phyloP scores from a whole-genome alignment of 2,113 vertebrate species.

The Trematocara stigmaticum region DNA sequence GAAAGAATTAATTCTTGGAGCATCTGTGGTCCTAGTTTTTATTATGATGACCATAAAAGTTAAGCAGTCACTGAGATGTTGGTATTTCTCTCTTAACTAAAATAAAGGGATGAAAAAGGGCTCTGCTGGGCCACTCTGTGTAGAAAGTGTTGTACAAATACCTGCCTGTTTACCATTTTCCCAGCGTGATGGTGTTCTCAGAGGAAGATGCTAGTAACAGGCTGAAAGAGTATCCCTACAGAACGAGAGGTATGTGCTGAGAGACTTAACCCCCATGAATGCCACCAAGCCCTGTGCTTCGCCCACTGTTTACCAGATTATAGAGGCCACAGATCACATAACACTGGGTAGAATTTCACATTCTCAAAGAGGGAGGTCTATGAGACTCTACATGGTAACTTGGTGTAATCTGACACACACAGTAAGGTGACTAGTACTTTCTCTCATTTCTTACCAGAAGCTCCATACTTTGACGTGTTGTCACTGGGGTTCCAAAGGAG shows the following conservation, averaged over 20 bases:
- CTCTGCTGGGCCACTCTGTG: background rate
- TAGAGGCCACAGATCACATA: slow-evolving; percentile 34
- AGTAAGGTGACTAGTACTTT: slow-evolving; percentile 2
- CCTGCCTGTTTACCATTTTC: background rate
- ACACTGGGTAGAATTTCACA: slow-evolving; percentile 51
- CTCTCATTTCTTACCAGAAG: background rate
- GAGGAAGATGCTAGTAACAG: background rate
- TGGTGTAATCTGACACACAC: background rate
- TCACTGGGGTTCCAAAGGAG: slow-evolving; percentile 3
- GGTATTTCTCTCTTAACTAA: background rate
- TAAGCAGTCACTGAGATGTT: background rate
- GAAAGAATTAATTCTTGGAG: background rate
- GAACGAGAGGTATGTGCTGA: slow-evolving; percentile 43
- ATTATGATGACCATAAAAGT: background rate
- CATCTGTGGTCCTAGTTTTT: background rate
- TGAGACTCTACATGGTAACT: background rate
- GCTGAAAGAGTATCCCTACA: slow-evolving; percentile 37
- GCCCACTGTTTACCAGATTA: slow-evolving; percentile 38
- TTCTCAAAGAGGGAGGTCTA: slow-evolving; percentile 4
- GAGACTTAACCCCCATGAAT: slow-evolving; percentile 17
- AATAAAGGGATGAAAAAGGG: background rate
- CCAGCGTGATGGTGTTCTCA: background rate
- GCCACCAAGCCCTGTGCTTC: background rate
- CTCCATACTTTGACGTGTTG: slow-evolving; percentile 38
- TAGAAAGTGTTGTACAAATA: background rate